Conservation (phyloP, 2,888 invertebrate genomes). For the Cheilosia impressa region DNA sequence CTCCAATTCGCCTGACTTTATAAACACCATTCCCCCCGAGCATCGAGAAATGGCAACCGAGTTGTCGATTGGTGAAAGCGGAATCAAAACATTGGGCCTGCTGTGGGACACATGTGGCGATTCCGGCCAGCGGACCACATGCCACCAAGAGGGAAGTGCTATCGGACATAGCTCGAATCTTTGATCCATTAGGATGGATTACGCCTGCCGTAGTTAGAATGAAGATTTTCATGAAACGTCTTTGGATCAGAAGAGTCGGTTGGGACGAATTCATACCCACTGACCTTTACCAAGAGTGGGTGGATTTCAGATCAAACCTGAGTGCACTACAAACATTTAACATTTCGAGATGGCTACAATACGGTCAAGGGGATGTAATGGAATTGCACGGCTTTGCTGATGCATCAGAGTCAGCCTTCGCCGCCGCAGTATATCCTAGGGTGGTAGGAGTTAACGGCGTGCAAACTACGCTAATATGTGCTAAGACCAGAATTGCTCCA, state of each 20-base stretch:
- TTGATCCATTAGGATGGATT: slow-evolving; percentile 35
- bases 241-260: slow-evolving; percentile 9
- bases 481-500: slow-evolving; percentile 36
- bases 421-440: slow-evolving; percentile 30
- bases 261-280: slow-evolving; percentile 21
- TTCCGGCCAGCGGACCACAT: neutral
- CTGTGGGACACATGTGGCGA: slow-evolving; percentile 11
- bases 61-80: slow-evolving; percentile 18
- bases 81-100: slow-evolving; percentile 37
- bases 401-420: slow-evolving; percentile 30
- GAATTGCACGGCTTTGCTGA: slow-evolving; percentile 41
- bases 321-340: neutral
- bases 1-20: slow-evolving; percentile 38
- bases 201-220: slow-evolving; percentile 14
- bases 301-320: slow-evolving; percentile 8
- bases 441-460: slow-evolving; percentile 12
- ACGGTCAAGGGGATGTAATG: neutral
- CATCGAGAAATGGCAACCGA: slow-evolving; percentile 29
- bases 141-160: slow-evolving; percentile 29
- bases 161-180: slow-evolving; percentile 25
- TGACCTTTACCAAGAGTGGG: slow-evolving; percentile 11
- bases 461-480: slow-evolving; percentile 26
- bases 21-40: slow-evolving; percentile 11
- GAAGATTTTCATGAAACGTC: slow-evolving; percentile 22
- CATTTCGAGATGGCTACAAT: slow-evolving; percentile 24